Evolutionary conservation across 2,113 vertebrate genomes (phyloP).

Genomic region (Tupaia tana): DNA sequence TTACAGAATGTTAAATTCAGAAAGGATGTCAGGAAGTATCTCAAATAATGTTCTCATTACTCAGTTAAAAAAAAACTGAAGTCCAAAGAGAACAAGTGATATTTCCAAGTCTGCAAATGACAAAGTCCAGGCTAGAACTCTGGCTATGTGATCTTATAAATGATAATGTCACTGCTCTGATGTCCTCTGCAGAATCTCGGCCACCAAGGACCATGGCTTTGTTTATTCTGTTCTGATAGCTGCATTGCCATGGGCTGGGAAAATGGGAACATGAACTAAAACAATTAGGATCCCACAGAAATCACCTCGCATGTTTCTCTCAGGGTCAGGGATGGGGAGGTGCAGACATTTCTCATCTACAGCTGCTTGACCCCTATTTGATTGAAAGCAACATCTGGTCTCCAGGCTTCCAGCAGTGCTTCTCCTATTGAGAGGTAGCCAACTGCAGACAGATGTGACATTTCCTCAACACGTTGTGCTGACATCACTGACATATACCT

Average conservation of each 20-base stretch:
- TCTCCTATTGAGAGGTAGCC: slow-evolving; percentile 85
- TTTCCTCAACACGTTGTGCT: slow-evolving; percentile 84
- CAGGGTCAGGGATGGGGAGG: slow-evolving; percentile 57
- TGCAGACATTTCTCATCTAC: slow-evolving; percentile 80
- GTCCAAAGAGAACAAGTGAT: neutral
- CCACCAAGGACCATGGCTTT: neutral
- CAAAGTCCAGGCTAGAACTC: neutral
- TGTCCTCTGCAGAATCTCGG: neutral
- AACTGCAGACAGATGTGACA: slow-evolving; percentile 88
- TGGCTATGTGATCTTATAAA: neutral
- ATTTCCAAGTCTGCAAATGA: neutral
- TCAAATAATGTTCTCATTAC: neutral
- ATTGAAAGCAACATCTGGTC: slow-evolving; percentile 89
- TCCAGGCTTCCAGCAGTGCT: slow-evolving; percentile 85
- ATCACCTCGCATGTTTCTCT: slow-evolving; percentile 65
- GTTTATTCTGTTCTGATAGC: neutral
- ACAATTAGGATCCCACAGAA: slow-evolving; percentile 75
- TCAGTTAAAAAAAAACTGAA: slow-evolving; percentile 44
- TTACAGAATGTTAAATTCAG: slow-evolving; percentile 41
- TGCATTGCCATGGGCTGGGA: neutral
- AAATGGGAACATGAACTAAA: slow-evolving; percentile 77
- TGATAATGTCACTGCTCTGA: neutral
- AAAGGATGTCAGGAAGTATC: slow-evolving; percentile 32
- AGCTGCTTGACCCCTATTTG: slow-evolving; percentile 85
- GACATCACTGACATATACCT: slow-evolving; percentile 85